Evolutionary conservation across 2,113 vertebrate species (phyloP).

Genomic region (Catharus bicknelli): DNA sequence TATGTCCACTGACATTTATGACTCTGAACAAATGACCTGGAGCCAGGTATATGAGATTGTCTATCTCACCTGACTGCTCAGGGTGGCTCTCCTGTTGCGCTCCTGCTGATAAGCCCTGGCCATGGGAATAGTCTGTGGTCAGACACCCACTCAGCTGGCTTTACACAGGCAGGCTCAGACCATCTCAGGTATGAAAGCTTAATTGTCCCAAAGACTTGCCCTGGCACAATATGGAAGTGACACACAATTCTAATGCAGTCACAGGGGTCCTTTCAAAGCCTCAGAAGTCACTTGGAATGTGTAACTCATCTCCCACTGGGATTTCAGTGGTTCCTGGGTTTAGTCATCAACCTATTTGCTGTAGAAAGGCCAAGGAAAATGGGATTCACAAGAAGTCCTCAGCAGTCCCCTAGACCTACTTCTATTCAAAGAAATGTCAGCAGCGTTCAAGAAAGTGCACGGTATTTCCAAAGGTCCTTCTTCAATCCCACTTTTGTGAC

Average conservation of each 20-base stretch:
- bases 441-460: not conserved
- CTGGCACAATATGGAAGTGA: not conserved
- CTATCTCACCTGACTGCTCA: accelerated
- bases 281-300: not conserved
- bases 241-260: not conserved
- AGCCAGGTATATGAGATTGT: not conserved
- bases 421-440: not conserved
- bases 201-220: not conserved
- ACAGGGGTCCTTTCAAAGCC: not conserved
- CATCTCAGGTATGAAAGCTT: not conserved
- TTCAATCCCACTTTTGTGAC: not conserved
- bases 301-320: not conserved
- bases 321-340: not conserved
- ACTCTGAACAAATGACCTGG: not conserved
- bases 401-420: not conserved
- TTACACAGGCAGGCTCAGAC: not conserved
- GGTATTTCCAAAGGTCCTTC: not conserved
- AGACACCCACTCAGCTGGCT: not conserved
- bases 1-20: not conserved
- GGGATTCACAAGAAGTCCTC: not conserved
- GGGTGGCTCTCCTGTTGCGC: not conserved
- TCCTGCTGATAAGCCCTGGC: not conserved
- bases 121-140: not conserved
- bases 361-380: not conserved
- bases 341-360: not conserved